A percentile compares a stretch with the other conserved stretches of the same genome.
Conservation (phyloP, 2,113 vertebrate genomes). For the Rhadina sibilatrix region DNA sequence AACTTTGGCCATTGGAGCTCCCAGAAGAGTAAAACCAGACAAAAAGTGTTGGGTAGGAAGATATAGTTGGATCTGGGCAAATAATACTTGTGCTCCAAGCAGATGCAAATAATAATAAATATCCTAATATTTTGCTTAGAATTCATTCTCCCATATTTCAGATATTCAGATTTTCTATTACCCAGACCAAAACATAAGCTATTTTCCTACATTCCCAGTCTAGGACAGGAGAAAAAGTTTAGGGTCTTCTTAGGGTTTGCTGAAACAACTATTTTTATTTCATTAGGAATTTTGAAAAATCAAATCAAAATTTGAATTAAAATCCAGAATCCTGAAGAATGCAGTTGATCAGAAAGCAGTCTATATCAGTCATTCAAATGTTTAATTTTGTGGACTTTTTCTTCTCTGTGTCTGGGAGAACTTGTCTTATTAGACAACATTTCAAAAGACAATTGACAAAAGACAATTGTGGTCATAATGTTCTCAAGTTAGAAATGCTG, state of each 20-base stretch:
- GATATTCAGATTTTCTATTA: background rate
- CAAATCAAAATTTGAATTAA: background rate
- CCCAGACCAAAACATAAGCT: background rate
- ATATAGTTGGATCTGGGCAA: background rate
- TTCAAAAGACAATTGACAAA: background rate
- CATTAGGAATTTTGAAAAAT: background rate
- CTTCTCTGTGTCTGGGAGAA: background rate
- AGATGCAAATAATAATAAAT: background rate
- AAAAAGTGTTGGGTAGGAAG: background rate
- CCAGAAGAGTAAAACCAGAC: background rate
- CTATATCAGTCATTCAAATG: background rate
- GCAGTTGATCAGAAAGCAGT: background rate
- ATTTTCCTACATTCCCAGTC: background rate
- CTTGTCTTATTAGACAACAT: background rate
- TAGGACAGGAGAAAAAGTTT: background rate
- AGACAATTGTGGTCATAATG: background rate
- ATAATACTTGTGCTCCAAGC: background rate
- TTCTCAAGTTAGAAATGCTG: background rate
- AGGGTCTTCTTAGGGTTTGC: background rate
- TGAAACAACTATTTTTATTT: background rate
- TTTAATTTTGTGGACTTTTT: background rate
- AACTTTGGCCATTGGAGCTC: accelerated
- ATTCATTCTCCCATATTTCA: background rate
- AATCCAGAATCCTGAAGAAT: background rate
- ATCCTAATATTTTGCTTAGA: background rate